Conservation (phyloP, 2,888 invertebrate genomes). For the Volucella inflata region DNA sequence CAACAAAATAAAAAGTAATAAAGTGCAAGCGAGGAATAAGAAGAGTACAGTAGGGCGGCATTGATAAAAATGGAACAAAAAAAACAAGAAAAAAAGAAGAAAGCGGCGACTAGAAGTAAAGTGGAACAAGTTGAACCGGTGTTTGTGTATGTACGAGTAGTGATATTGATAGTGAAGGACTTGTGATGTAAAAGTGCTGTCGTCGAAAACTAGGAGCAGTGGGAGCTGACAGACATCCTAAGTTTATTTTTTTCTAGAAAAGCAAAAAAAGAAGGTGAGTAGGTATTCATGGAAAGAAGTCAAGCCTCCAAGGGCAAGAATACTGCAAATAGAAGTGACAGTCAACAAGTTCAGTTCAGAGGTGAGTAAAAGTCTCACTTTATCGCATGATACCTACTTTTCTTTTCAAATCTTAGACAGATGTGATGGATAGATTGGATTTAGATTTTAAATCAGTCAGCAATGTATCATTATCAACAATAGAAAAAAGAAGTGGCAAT, state of each 20-base stretch:
- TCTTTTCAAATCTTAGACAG: no score
- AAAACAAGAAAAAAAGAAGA: conserved; percentile 18
- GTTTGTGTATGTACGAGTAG: conserved; percentile 30
- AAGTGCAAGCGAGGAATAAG: conserved; percentile 41
- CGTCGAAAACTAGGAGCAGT: conserved; percentile 34
- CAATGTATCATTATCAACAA: no score
- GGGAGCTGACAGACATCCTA: background rate
- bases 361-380: no score
- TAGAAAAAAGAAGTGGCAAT: no score
- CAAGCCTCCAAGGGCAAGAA: background rate
- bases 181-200: conserved; percentile 24
- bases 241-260: conserved; percentile 17
- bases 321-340: background rate
- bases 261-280: background rate
- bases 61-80: conserved; percentile 39
- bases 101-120: conserved; percentile 15
- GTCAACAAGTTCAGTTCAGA: background rate
- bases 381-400: no score
- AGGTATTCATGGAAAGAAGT: background rate
- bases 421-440: no score
- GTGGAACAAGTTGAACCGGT: conserved; percentile 64
- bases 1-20: conserved; percentile 22
- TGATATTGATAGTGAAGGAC: conserved; percentile 31
- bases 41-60: conserved; percentile 55
- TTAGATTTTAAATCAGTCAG: no score